Base-by-base conservation (phyloP, 2,797 vertebrate species). In the Oophaga sylvatica region DNA sequence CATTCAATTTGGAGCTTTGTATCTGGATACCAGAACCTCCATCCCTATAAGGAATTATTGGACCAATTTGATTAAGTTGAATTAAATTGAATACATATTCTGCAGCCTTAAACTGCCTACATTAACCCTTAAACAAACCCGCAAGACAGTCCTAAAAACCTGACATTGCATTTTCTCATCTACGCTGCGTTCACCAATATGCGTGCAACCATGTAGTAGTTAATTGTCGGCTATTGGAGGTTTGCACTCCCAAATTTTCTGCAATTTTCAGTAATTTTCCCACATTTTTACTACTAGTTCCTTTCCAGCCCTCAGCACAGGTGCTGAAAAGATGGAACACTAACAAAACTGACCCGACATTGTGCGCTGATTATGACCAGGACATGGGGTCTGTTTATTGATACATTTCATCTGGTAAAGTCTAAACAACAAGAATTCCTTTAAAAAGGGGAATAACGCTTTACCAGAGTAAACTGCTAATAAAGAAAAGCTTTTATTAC, bases 391-490 rank as follows among this genome's bases (percentile, higher is more conserved):
- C 65, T 35, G 67, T 68, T 35, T 8, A 59, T 17, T 13, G 59
- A 63, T 13, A 45, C 20, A 80, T 63, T 19, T 15, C 81, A 83
- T 83, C 81, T 83, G 63, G 26, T 53, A 6, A 29, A 31, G 45
- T 31, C 26, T 71, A 83, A 83, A 83, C 67, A 71, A 35, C 29
- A 41, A 12, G 2, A 70, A 57, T 71, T 53, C 48, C 48, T 71
- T 35, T 71, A 57, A 41, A 26, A 59, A 83, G 81, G 81, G 81
- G 81, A 83, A 83, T 83, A 83, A n/a, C 81, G 65, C 19, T 10
- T 4, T 20, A 31, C 71, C 15, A 71, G 13, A 71, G 26, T 56
- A 70, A 56, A 70, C 41, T 10, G n/a, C 26, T 53, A 53, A 68
- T 41, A 31, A 57, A 12, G 12, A 53, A 48, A 53, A 2, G 5